These are phyloP conservation scores for Corythoichthys haematopterus DNA, from an alignment of 2,113 vertebrate genomes.

Conservation along the genomic window DNA sequence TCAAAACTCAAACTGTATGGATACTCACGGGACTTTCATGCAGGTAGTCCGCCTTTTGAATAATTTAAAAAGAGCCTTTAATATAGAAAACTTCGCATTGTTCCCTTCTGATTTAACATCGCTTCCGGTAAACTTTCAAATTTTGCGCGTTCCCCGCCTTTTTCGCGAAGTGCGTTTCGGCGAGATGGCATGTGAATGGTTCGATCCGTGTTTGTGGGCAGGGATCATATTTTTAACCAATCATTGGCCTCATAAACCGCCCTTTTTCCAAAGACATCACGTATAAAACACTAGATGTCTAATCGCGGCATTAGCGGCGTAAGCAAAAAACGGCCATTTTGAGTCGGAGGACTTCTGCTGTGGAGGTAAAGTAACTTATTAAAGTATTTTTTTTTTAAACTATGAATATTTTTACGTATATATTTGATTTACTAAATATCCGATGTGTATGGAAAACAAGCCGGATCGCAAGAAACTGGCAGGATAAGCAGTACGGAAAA, in stretches of 20 bases:
- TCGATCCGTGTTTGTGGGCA: slow-evolving; percentile 4
- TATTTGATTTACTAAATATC: too few relatives aligned
- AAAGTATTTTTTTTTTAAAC: too few relatives aligned
- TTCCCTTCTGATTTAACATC: slow-evolving; percentile 13
- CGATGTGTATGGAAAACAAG: too few relatives aligned
- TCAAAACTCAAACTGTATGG: neutral
- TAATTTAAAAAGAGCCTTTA: neutral
- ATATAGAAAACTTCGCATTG: neutral
- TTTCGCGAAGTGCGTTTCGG: neutral
- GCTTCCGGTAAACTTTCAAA: slow-evolving; percentile 72
- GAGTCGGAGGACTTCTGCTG: too few relatives aligned
- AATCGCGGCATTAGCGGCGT: too few relatives aligned
- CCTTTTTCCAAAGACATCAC: neutral
- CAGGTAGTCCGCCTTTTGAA: neutral
- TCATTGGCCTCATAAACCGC: neutral
- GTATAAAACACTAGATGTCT: too few relatives aligned
- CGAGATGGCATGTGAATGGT: slow-evolving; percentile 35
- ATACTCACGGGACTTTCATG: slow-evolving; percentile 48
- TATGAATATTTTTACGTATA: too few relatives aligned
- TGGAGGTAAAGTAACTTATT: too few relatives aligned
- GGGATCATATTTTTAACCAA: slow-evolving; percentile 36
- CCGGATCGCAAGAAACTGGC: too few relatives aligned
- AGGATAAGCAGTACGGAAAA: too few relatives aligned
- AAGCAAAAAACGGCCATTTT: too few relatives aligned
- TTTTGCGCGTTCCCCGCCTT: slow-evolving; percentile 63